Percentiles rank a stretch among this genome's conserved stretches.
These are phyloP conservation scores for Molossus alvarezi DNA, from an alignment of 2,797 vertebrate species.

Conservation along the genomic window DNA sequence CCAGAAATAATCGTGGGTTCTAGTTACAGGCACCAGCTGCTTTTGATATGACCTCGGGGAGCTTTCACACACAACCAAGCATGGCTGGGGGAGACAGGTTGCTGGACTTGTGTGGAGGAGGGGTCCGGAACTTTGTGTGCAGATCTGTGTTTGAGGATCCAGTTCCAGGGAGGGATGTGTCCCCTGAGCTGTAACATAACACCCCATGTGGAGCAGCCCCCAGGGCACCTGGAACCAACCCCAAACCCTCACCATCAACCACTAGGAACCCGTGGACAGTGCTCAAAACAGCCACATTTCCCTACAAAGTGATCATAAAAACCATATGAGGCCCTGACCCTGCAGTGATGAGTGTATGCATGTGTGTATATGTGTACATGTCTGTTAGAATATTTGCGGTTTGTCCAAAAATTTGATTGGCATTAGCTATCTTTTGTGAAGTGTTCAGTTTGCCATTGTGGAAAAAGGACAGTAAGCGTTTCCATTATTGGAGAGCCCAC, in stretches of 20 bases:
- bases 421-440: slow-evolving; percentile 20
- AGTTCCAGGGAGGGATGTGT: not conserved
- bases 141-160: not conserved
- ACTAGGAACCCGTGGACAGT: not conserved
- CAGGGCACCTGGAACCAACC: not conserved
- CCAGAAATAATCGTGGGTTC: not conserved
- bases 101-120: not conserved
- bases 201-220: not conserved
- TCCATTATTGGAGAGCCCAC: not conserved
- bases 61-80: not conserved
- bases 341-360: not conserved
- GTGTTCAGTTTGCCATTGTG: not conserved
- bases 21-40: not conserved
- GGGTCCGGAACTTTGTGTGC: not conserved
- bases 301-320: not conserved
- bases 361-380: too few relatives aligned
- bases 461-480: not conserved
- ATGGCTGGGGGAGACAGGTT: not conserved
- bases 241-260: not conserved
- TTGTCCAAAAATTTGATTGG: not conserved
- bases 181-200: not conserved
- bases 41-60: not conserved
- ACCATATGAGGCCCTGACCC: not conserved
- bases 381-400: not conserved
- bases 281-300: not conserved